A percentile compares a stretch with the other conserved stretches of the same genome.
phyloP scores from a whole-genome alignment of 2,113 vertebrate genomes.

The Panurus biarmicus region DNA sequence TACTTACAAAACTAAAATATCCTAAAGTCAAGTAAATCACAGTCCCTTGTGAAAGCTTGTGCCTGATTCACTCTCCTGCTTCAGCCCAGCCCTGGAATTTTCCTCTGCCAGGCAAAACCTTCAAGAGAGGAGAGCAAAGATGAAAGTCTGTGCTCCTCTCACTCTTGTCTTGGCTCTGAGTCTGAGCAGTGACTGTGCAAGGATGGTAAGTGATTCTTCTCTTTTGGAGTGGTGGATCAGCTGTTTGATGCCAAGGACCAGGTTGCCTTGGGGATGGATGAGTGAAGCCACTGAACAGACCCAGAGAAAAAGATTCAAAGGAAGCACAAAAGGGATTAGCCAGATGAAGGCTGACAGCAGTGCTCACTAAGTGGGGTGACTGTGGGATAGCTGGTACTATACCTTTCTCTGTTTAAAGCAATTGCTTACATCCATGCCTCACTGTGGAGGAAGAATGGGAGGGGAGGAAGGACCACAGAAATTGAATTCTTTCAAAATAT shows the following conservation, averaged over 20 bases:
- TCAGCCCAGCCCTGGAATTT: background rate
- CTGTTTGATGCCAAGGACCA: background rate
- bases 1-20: slow-evolving; percentile 38
- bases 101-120: background rate
- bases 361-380: background rate
- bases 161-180: slow-evolving; percentile 30
- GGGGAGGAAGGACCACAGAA: background rate
- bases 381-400: background rate
- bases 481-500: background rate
- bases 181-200: slow-evolving; percentile 17
- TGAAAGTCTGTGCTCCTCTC: slow-evolving; percentile 30
- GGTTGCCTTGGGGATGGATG: background rate
- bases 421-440: background rate
- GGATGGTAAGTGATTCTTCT: slow-evolving; percentile 47
- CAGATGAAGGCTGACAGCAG: background rate
- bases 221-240: background rate
- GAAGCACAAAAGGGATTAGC: background rate
- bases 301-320: background rate
- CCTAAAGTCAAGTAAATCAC: slow-evolving; percentile 6
- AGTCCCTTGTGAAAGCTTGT: background rate
- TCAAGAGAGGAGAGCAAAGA: background rate
- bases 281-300: background rate
- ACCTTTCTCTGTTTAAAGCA: background rate
- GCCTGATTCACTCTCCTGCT: background rate
- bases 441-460: background rate